Conservation (phyloP, 2,888 invertebrate genomes). For the Chrysolina haemoptera region DNA sequence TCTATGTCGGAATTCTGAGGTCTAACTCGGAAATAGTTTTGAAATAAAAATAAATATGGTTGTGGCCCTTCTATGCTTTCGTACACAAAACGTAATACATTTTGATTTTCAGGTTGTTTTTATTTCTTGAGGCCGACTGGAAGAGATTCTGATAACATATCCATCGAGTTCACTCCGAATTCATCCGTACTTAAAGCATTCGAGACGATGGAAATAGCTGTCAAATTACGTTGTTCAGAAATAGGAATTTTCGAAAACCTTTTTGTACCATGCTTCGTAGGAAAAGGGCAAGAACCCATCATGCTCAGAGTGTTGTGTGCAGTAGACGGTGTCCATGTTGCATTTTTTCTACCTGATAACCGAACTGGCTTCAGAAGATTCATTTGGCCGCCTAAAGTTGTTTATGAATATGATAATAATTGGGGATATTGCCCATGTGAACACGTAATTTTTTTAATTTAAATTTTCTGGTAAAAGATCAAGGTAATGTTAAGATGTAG, state of each 20-base stretch:
- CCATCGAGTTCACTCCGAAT: constrained; percentile 60
- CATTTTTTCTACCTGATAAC: constrained; percentile 63
- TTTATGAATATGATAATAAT: constrained; percentile 51
- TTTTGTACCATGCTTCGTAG: constrained; percentile 66
- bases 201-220: constrained; percentile 52
- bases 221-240: constrained; percentile 61
- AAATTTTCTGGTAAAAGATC: too few species aligned
- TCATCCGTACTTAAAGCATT: constrained; percentile 59
- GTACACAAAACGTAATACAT: neutral
- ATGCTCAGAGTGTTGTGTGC: constrained; percentile 63
- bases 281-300: constrained; percentile 56
- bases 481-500: too few species aligned
- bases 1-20: too few species aligned
- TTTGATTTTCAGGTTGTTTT: constrained; percentile 53
- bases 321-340: constrained; percentile 64
- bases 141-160: constrained; percentile 58
- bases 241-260: constrained; percentile 65
- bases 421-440: constrained; percentile 48
- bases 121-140: constrained; percentile 61
- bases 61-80: too few species aligned
- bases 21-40: too few species aligned
- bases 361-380: constrained; percentile 51
- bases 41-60: too few species aligned
- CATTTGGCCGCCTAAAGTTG: constrained; percentile 59
- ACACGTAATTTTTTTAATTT: constrained; percentile 26